Conservation (phyloP, 2,113 vertebrate species). For the Poicephalus gulielmi region DNA sequence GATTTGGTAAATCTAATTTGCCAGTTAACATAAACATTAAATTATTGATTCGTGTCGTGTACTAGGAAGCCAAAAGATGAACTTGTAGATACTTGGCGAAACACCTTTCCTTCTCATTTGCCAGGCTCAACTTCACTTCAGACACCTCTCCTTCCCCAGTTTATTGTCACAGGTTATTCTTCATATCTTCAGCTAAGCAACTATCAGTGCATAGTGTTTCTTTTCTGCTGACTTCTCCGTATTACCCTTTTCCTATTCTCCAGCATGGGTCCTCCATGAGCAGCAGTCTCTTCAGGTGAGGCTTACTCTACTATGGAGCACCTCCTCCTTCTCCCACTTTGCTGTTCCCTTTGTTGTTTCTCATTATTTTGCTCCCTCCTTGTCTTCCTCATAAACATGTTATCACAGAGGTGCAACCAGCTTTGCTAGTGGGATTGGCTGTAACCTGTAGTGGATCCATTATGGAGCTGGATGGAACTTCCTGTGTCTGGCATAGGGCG, state of each 20-base stretch:
- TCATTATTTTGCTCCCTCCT: not conserved
- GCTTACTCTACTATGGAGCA: not conserved
- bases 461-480: accelerated
- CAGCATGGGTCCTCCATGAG: not conserved
- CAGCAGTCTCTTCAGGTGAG: not conserved
- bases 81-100: not conserved
- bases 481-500: no score
- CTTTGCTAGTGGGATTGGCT: not conserved
- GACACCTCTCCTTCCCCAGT: accelerated
- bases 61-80: not conserved
- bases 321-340: not conserved
- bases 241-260: not conserved
- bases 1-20: not conserved
- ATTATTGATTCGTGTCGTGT: not conserved
- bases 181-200: not conserved
- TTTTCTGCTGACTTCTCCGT: not conserved
- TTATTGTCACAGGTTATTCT: not conserved
- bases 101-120: not conserved
- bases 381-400: not conserved
- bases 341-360: not conserved
- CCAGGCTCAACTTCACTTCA: not conserved
- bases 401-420: not conserved
- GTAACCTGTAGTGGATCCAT: not conserved
- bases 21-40: not conserved
- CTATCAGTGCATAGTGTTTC: not conserved